Evolutionary conservation across 2,888 invertebrate species (phyloP).

Genomic region (Hartigia nigra): DNA sequence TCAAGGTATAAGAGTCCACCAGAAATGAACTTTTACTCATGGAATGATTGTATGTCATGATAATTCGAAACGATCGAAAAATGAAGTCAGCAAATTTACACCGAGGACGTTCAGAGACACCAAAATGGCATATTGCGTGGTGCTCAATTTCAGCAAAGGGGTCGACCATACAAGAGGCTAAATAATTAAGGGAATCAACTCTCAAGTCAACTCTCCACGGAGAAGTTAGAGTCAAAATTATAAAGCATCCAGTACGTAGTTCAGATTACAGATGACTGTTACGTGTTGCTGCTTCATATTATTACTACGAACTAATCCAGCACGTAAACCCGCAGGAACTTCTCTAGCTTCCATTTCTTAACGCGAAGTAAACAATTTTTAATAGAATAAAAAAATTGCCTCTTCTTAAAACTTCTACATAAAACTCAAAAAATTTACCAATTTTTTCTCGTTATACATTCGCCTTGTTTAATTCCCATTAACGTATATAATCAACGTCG

Average conservation of each 20-base stretch:
- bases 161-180: background rate
- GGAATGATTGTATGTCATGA: background rate
- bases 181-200: background rate
- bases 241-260: background rate
- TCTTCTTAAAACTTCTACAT: background rate
- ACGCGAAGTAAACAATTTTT: background rate
- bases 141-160: background rate
- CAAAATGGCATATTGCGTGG: background rate
- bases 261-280: background rate
- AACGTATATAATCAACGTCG: background rate
- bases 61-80: background rate
- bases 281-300: background rate
- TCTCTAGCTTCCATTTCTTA: background rate
- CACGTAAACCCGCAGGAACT: background rate
- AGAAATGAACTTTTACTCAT: background rate
- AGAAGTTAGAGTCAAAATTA: conserved; percentile 20
- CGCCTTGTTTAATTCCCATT: background rate
- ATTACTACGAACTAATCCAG: background rate
- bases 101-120: background rate
- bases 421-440: background rate
- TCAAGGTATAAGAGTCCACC: background rate
- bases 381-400: background rate
- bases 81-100: background rate
- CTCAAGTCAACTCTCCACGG: conserved; percentile 10
- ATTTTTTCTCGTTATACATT: background rate